Percentiles rank a stretch among this genome's conserved stretches.
phyloP scores from a whole-genome alignment of 1,140 invertebrate genomes.

The Trichonephila clavipes region DNA sequence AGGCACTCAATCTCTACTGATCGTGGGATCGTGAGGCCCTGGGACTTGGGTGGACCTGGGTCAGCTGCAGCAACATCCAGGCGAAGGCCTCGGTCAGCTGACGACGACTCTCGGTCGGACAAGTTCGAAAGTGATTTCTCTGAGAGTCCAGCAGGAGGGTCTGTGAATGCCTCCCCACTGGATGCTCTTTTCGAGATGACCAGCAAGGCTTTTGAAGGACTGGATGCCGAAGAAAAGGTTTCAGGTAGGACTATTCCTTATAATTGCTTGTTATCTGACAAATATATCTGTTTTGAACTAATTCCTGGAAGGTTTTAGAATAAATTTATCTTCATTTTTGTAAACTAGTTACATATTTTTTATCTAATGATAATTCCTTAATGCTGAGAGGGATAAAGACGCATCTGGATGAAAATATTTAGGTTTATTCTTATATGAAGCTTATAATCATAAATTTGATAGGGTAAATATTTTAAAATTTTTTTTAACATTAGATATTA shows the following conservation, averaged over 20 bases:
- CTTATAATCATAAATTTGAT: too few relatives aligned
- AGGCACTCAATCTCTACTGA: constrained; percentile 48
- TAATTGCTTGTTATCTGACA: neutral
- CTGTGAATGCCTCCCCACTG: constrained; percentile 87
- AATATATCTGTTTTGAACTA: too few relatives aligned
- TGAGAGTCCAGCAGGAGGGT: constrained; percentile 78
- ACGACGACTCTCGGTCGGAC: constrained; percentile 81
- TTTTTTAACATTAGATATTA: too few relatives aligned
- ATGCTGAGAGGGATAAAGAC: too few relatives aligned
- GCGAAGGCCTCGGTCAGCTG: constrained; percentile 78
- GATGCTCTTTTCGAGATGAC: constrained; percentile 99
- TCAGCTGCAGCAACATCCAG: constrained; percentile 80
- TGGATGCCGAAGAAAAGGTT: constrained; percentile 86
- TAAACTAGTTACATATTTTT: too few relatives aligned
- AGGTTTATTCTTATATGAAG: too few relatives aligned
- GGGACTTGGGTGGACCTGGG: constrained; percentile 85
- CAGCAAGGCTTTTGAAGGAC: constrained; percentile 96
- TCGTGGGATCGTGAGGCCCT: constrained; percentile 90
- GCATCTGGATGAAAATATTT: too few relatives aligned
- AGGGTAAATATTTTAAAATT: too few relatives aligned
- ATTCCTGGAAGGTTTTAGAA: too few relatives aligned
- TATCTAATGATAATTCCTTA: too few relatives aligned
- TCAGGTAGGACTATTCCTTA: constrained; percentile 73
- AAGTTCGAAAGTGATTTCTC: constrained; percentile 82
- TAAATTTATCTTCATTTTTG: too few relatives aligned